Percentiles rank a stretch among this genome's conserved stretches.
Evolutionary conservation across 1,140 invertebrate genomes (phyloP).

Genomic region (Saccostrea echinata): DNA sequence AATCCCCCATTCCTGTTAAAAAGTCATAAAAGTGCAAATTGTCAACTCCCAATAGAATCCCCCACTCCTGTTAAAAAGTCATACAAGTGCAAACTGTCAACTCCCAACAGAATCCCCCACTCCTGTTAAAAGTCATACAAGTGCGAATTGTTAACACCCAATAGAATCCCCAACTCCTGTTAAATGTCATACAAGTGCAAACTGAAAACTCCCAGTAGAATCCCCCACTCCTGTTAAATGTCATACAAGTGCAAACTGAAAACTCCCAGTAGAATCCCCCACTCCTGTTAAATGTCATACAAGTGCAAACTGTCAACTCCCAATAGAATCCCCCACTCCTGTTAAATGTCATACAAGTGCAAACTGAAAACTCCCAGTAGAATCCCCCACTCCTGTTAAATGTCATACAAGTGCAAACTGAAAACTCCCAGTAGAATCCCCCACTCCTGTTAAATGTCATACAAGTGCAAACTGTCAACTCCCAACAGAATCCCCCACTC

Average conservation of each 20-base stretch:
- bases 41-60: slow-evolving; percentile 66
- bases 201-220: slow-evolving; percentile 69
- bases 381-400: slow-evolving; percentile 68
- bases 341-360: not conserved
- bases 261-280: slow-evolving; percentile 64
- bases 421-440: slow-evolving; percentile 65
- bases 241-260: no score
- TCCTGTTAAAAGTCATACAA: slow-evolving; percentile 63
- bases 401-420: not conserved
- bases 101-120: slow-evolving; percentile 63
- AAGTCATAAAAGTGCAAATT: not conserved
- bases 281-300: slow-evolving; percentile 64
- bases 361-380: no score
- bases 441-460: slow-evolving; percentile 64
- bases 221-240: slow-evolving; percentile 65
- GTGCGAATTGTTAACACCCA: no score
- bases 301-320: no score
- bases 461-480: no score
- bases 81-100: no score
- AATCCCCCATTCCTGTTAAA: slow-evolving; percentile 68
- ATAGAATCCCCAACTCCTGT: slow-evolving; percentile 71
- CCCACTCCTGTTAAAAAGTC: slow-evolving; percentile 65
- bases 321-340: slow-evolving; percentile 71
- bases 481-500: slow-evolving; percentile 66
- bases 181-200: not conserved